Percentiles rank a stretch among this genome's conserved stretches.
phyloP scores from a whole-genome alignment of 35 echinoderm and acorn worm species.

The Apostichopus parvimensis region DNA sequence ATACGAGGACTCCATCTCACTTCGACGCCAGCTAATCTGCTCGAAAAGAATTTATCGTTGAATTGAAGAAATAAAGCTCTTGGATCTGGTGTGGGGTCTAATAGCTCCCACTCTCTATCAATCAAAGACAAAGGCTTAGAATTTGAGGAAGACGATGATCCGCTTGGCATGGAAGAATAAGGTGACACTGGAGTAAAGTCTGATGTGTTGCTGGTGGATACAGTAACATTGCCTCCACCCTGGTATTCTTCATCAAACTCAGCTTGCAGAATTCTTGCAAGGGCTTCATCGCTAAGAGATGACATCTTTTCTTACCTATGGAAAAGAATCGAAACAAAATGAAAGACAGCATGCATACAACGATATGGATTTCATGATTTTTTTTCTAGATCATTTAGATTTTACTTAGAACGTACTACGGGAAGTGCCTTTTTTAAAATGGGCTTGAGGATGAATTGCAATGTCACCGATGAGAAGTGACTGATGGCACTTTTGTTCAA shows the following conservation, averaged over 20 bases:
- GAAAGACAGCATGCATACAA: no score
- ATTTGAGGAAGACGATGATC: neutral
- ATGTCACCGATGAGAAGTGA: no score
- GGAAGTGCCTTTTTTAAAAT: no score
- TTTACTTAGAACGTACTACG: no score
- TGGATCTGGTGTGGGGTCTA: slow-evolving; percentile 88
- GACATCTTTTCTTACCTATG: neutral
- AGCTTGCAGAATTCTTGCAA: slow-evolving; percentile 47
- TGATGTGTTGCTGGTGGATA: neutral
- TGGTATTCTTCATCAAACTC: slow-evolving; percentile 52
- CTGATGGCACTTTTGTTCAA: no score
- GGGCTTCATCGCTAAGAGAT: slow-evolving; percentile 18
- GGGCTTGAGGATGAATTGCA: no score
- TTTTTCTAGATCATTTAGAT: no score
- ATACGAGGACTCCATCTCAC: slow-evolving; percentile 98
- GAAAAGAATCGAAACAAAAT: no score
- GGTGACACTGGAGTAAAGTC: neutral
- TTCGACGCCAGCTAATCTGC: slow-evolving; percentile 84
- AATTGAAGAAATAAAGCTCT: slow-evolving; percentile 92
- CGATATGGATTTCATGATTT: no score
- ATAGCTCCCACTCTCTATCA: slow-evolving; percentile 74
- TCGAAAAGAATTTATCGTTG: slow-evolving; percentile 85
- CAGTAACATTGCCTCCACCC: neutral
- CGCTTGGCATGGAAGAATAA: neutral
- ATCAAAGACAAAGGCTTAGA: slow-evolving; percentile 34